phyloP scores from a whole-genome alignment of 2,797 vertebrate species.

The Myotis findleyi region DNA sequence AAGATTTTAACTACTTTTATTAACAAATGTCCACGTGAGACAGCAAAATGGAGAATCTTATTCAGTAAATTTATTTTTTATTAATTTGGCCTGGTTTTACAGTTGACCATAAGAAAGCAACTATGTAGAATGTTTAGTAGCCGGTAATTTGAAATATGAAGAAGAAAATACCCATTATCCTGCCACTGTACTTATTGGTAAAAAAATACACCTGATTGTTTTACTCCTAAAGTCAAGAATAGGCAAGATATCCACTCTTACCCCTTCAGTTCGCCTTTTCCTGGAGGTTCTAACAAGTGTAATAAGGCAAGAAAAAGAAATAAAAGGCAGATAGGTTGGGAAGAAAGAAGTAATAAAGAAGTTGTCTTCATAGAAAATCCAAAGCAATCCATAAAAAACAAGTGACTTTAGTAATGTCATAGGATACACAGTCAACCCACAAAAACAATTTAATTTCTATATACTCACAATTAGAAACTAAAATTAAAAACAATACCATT shows the following conservation, averaged over 20 bases:
- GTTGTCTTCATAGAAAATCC: conserved; percentile 17
- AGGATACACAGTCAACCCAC: not conserved
- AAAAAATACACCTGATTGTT: not conserved
- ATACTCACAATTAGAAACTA: not conserved
- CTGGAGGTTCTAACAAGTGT: conserved; percentile 7
- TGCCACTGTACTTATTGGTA: not conserved
- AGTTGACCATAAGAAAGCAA: conserved; percentile 18
- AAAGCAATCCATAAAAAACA: not conserved
- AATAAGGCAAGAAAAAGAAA: conserved; percentile 6
- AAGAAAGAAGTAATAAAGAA: conserved; percentile 21
- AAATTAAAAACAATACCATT: not conserved
- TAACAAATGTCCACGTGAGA: not conserved
- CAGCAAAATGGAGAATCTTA: not conserved
- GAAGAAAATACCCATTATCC: not conserved
- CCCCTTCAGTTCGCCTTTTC: not conserved
- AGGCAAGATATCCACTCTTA: not conserved
- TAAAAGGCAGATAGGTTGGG: not conserved
- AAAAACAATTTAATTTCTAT: conserved; percentile 16
- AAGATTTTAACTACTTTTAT: conserved; percentile 17
- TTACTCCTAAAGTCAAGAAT: not conserved
- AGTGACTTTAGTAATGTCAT: conserved; percentile 14
- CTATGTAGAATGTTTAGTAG: not conserved
- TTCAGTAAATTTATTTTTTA: conserved; percentile 34
- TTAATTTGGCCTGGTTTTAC: conserved; percentile 10
- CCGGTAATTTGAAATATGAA: conserved; percentile 39